Base-by-base conservation (phyloP, 2,888 invertebrate species). In the Notocelia uddmanniana region DNA sequence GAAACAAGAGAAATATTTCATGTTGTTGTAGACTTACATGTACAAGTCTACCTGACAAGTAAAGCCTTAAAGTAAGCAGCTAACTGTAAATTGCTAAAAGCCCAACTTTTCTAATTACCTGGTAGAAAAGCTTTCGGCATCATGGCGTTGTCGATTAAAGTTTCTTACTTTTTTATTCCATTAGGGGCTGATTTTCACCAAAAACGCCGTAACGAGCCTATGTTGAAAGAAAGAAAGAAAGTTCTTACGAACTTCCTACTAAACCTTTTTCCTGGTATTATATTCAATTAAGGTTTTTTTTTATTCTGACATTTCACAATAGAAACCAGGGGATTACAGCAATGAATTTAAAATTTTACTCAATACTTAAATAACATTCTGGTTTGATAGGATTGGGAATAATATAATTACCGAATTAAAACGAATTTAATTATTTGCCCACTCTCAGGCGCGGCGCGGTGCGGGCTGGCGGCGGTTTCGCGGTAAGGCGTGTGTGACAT, bases 131-230 rank as follows among this genome's bases (percentile, higher is more conserved):
- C 45, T 67, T 45, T 57, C 45, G 45, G 19, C 55, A 13, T 15
- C 19, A 67, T n/a, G 48, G 57, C 57, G 6, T 67, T 41, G 67
- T 34, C 48, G 45, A 45, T 67, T 67, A 57, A 15, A 55, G 23
- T 58, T 58, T n/a, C 15, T n/a, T 23, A 26, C n/a, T 55, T 45
- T 60, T 66, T 54, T 66, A 23, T 23, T 50, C 62, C 62, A 62
- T 62, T 62, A 62, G 31, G n/a, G 31, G 10, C 48, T 31, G 23
- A 55, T 23, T 37, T 55, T 54, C 48, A 31, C 48, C 19, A 31
- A 67, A 67, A 31, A 34, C 41, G 50, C 10, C 2, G 3, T 58
- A 58, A 68, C 58, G 68, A 58, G 68, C 23, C 34, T 50, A 37
- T 63, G 50, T 48, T 34, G 41, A 5, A 9, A 23, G 11, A 41